A percentile compares a stretch with the other conserved stretches of the same genome.
phyloP scores from a whole-genome alignment of 2,888 invertebrate species.

The Eurytoma californica region DNA sequence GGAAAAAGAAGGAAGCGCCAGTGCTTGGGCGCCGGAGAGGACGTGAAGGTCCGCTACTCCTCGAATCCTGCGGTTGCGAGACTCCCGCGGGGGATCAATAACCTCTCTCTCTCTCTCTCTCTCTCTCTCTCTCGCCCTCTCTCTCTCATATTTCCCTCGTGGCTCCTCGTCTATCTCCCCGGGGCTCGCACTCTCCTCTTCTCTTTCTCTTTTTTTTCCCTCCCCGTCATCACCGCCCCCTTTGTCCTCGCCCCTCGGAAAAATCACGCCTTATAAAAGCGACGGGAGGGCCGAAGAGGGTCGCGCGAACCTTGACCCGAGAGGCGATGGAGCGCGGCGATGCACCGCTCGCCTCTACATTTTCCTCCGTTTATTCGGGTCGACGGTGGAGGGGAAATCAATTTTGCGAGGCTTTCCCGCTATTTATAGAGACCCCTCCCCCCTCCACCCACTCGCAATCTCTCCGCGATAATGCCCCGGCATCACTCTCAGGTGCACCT shows the following conservation, averaged over 20 bases:
- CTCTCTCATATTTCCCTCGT: neutral
- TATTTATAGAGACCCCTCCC: neutral
- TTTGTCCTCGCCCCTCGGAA: neutral
- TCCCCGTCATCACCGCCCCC: neutral
- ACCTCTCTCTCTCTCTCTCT: constrained; percentile 15
- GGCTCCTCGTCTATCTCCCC: neutral
- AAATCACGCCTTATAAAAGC: neutral
- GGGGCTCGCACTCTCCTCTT: neutral
- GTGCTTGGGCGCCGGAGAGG: constrained; percentile 8
- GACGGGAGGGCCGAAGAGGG: neutral
- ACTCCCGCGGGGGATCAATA: constrained; percentile 32
- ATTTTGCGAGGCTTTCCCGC: constrained; percentile 6
- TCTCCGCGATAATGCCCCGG: neutral
- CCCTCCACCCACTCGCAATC: neutral
- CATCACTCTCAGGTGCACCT: too few relatives aligned
- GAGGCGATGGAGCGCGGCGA: neutral
- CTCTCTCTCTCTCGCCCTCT: neutral
- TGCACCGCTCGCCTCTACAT: neutral
- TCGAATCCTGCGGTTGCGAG: constrained; percentile 23
- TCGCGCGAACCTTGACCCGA: constrained; percentile 32
- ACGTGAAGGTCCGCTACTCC: constrained; percentile 41
- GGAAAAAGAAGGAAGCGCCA: too few relatives aligned
- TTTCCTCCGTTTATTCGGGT: constrained; percentile 10
- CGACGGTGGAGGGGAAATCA: neutral
- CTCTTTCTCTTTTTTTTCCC: neutral